phyloP scores from a whole-genome alignment of 2,797 vertebrate genomes.

The Alosa sapidissima region DNA sequence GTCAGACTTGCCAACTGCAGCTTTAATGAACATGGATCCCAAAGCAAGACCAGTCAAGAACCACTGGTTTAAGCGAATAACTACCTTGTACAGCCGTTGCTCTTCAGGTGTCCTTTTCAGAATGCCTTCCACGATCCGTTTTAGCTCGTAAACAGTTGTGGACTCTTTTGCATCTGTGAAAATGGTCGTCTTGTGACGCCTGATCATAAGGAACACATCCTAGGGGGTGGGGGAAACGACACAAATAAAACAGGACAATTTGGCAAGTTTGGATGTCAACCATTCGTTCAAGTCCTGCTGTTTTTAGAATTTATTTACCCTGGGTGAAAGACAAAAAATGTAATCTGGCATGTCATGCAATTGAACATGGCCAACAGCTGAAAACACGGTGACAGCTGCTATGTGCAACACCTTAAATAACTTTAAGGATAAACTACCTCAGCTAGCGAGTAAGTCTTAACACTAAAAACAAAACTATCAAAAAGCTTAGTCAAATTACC shows the following conservation, averaged over 20 bases:
- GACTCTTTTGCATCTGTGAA: constrained; percentile 93
- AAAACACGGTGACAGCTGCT: neutral
- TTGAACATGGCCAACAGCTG: constrained; percentile 34
- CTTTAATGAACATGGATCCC: no score
- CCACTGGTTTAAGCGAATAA: neutral
- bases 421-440: neutral
- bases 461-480: no score
- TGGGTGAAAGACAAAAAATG: neutral
- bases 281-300: neutral
- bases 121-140: constrained; percentile 85
- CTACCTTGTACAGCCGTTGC: constrained; percentile 88
- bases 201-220: constrained; percentile 80
- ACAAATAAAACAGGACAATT: neutral
- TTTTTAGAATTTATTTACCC: neutral
- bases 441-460: neutral
- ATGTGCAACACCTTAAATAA: neutral
- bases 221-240: constrained; percentile 40
- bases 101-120: constrained; percentile 80
- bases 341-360: no score
- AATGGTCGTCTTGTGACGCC: constrained; percentile 81
- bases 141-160: constrained; percentile 89
- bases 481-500: neutral
- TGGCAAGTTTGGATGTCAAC: neutral
- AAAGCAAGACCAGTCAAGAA: no score
- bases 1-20: no score